Base-by-base conservation (phyloP, 2,888 invertebrate genomes). In the Lapara coniferarum region DNA sequence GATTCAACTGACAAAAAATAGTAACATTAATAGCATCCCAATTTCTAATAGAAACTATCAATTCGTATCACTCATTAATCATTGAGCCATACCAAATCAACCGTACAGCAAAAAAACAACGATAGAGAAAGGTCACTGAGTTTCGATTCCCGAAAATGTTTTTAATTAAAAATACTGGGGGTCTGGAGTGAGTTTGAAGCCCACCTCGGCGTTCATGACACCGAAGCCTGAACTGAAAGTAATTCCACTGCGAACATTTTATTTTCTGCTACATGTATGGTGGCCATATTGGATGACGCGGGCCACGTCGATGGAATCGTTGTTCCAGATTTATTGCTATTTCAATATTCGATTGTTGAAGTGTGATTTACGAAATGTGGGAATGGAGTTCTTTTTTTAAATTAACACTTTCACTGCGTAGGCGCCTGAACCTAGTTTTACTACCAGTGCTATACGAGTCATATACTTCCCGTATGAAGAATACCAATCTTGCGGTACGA, bases 121-220 rank as follows among this genome's bases (percentile, higher is more conserved):
- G 76, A 72, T 52, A 44, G 52, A 69, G 75, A 79, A 79, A 71
- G 71, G 69, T 71, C 49, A 71, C 74, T 73, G 72, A 75, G 76
- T 75, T 76, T 74, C 77, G 77, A 78, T 79, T 75, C 76, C 59
- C 73, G 72, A 75, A 82, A 82, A 78, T 80, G 79, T 80, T 85
- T 85, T 86, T 85, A 85, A 86, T 86, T 85, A 86, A 87, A 86
- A 86, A 85, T 80, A 80, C 83, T 77, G 72, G 70, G 73, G 73
- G 74, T 73, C 68, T 55, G 80, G 79, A 83, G 80, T 82, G 78
- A 81, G 81, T 81, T 81, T 78, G 77, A 74, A 69, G 71, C 74
- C 74, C 75, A 81, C 77, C 77, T 79, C 79, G 74, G 84, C 82
- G 84, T 84, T 81, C 79, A 79, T 81, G 82, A 80, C 78, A 79